These are phyloP conservation scores for Sarcoramphus papa DNA, from an alignment of 2,797 vertebrate species.

Conservation along the genomic window DNA sequence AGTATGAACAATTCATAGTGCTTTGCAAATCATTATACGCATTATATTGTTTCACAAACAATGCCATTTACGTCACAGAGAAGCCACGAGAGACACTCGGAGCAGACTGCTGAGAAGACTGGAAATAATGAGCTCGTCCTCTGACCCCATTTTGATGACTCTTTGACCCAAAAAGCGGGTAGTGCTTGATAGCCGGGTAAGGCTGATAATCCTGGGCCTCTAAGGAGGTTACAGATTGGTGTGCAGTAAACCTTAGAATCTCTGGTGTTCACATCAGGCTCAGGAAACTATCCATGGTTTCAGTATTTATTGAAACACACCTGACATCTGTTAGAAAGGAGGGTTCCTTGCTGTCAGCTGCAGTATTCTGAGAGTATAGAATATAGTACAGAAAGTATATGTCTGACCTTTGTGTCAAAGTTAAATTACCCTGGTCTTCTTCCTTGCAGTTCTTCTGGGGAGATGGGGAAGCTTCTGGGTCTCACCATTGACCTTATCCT, in stretches of 20 bases:
- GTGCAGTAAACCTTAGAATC: not conserved
- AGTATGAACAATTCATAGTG: not conserved
- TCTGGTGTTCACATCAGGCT: not conserved
- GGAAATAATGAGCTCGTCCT: not conserved
- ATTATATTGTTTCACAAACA: conserved; percentile 20
- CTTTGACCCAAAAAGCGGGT: not conserved
- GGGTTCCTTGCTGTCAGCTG: not conserved
- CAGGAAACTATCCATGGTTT: not conserved
- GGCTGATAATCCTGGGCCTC: not conserved
- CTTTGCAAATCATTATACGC: not conserved
- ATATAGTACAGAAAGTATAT: not conserved
- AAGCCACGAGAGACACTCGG: not conserved
- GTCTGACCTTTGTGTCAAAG: not conserved
- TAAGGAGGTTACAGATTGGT: not conserved
- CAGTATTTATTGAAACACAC: not conserved
- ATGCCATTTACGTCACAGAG: not conserved
- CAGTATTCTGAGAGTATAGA: not conserved
- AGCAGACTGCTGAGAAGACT: not conserved
- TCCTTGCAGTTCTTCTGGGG: not conserved
- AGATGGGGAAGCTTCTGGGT: not conserved
- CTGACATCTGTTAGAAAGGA: not conserved
- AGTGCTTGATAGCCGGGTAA: not conserved
- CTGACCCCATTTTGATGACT: not conserved
- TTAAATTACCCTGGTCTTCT: not conserved
- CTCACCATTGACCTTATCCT: not conserved